Conservation (phyloP, 2,113 vertebrate species). For the Hyaena hyaena region DNA sequence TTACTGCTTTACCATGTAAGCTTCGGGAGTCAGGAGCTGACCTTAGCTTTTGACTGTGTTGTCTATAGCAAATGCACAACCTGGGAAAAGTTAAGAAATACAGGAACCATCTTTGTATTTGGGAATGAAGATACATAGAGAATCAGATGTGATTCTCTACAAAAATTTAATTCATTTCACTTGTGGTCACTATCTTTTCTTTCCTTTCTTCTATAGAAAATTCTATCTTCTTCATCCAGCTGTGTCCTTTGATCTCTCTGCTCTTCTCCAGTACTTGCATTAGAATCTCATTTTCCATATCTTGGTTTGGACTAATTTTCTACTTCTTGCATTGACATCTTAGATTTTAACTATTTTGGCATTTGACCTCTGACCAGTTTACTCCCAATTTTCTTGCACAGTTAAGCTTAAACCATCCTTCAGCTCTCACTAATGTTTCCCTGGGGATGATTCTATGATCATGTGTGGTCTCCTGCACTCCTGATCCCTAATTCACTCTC, state of each 20-base stretch:
- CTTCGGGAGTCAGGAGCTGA: background rate
- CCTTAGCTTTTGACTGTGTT: background rate
- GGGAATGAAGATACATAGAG: background rate
- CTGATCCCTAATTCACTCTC: background rate
- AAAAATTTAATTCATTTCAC: background rate
- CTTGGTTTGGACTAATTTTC: background rate
- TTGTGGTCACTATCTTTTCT: background rate
- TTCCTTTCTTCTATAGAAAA: background rate
- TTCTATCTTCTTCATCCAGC: background rate
- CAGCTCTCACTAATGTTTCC: background rate
- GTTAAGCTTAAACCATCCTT: background rate
- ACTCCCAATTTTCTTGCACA: background rate
- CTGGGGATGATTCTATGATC: background rate
- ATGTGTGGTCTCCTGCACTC: background rate
- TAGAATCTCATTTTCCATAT: background rate
- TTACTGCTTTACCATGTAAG: background rate
- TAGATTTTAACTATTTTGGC: background rate
- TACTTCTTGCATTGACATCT: background rate
- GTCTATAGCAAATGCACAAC: background rate
- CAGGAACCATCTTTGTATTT: background rate
- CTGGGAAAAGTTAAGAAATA: background rate
- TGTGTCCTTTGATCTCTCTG: background rate
- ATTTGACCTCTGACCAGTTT: background rate
- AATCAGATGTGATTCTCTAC: background rate
- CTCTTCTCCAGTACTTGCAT: background rate